A percentile compares a stretch with the other conserved stretches of the same genome.
Conservation (phyloP, 2,113 vertebrate species). For the Martes martes region DNA sequence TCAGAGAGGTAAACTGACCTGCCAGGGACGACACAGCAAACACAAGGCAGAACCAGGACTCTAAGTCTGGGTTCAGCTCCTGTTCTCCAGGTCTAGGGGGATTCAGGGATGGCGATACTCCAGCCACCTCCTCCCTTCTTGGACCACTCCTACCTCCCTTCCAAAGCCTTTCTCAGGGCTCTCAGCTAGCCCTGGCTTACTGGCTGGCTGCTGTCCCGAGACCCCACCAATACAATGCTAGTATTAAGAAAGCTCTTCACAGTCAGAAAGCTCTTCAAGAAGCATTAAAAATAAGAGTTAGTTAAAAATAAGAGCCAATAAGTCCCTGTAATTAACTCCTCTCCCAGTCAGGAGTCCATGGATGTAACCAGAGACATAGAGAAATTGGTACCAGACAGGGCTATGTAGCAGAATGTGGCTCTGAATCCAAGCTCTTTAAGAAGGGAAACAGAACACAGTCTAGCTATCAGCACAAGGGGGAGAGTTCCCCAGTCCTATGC, state of each 20-base stretch:
- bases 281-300: not conserved
- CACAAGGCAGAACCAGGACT: not conserved
- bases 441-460: not conserved
- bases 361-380: not conserved
- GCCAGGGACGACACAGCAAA: not conserved
- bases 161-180: not conserved
- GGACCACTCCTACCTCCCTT: not conserved
- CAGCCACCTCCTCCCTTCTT: not conserved
- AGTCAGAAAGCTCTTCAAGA: not conserved
- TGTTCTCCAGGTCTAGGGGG: not conserved
- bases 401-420: not conserved
- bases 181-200: not conserved
- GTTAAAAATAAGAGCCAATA: not conserved
- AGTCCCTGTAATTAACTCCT: not conserved
- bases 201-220: not conserved
- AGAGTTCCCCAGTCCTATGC: not conserved
- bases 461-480: not conserved
- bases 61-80: not conserved
- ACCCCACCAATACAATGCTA: not conserved
- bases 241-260: not conserved
- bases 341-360: not conserved
- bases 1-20: constrained; percentile 14
- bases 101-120: not conserved
- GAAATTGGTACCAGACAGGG: not conserved
- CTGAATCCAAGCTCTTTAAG: not conserved